Percentiles rank a stretch among this genome's conserved stretches.
These are phyloP conservation scores for Hyperoplus lanceolatus DNA, from an alignment of 2,797 vertebrate species.

Conservation along the genomic window DNA sequence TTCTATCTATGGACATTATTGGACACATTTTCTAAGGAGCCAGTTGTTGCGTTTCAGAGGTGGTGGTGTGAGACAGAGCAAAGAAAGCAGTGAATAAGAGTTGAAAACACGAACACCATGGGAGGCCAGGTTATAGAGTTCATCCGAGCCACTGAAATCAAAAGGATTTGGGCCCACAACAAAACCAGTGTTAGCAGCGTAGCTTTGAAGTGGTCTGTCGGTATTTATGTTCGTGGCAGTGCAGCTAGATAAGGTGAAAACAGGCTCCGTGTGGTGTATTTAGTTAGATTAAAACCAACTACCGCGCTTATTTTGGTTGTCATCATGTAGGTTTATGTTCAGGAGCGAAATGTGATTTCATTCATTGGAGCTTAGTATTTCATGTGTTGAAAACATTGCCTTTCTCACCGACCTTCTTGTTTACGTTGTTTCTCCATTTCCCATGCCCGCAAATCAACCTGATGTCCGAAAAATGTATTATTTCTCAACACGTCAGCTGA, in stretches of 20 bases:
- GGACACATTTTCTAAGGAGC: constrained; percentile 49
- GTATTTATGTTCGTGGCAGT: constrained; percentile 73
- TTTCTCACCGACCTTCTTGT: constrained; percentile 59
- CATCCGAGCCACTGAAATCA: constrained; percentile 73
- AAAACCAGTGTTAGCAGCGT: constrained; percentile 68
- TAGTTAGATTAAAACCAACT: constrained; percentile 62
- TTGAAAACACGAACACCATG: constrained; percentile 52
- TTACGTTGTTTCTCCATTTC: constrained; percentile 72
- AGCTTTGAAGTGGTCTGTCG: constrained; percentile 75
- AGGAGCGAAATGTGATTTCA: constrained; percentile 59
- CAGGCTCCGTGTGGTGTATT: constrained; percentile 60
- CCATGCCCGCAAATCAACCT: constrained; percentile 69
- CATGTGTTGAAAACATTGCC: constrained; percentile 52
- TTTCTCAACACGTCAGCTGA: constrained; percentile 59
- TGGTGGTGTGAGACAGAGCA: constrained; percentile 42
- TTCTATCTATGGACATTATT: constrained; percentile 3
- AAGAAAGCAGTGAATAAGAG: constrained; percentile 49
- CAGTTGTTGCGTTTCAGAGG: constrained; percentile 30
- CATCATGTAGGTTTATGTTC: constrained; percentile 64
- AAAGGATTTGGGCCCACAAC: constrained; percentile 71
- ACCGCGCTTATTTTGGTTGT: constrained; percentile 66
- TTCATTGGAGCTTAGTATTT: constrained; percentile 64
- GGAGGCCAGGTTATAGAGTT: constrained; percentile 73
- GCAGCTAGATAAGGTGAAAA: constrained; percentile 74
- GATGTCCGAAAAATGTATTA: constrained; percentile 36